Evolutionary conservation across 2,113 vertebrate species (phyloP), one percentile per base, ranked within the genome.

Genomic region (Sialia sialis): DNA sequence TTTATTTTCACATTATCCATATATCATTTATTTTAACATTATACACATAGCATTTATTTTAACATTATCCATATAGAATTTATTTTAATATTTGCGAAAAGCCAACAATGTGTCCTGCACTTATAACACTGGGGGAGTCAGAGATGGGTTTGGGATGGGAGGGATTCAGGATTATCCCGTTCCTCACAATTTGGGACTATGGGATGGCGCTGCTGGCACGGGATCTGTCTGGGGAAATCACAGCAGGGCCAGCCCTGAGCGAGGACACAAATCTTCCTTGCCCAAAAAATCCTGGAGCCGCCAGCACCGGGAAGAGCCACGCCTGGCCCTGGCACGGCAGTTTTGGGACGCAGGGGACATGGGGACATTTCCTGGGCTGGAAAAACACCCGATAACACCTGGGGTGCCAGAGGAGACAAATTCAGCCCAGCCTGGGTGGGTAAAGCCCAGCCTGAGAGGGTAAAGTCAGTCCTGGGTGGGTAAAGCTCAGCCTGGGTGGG

Each of bases 291-390:
- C 23, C 44, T 9, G 43, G 49, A 79, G 66, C 70, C 46, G 2
- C 9, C 10, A 27, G 49, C 56, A 1, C 16, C 23, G 15, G 72
- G 56, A 52, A 26, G 17, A 23, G 59, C 3, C 1, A 1, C 0
- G 0, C 2, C 16, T 3, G n/a, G 21, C 4, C 17, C 25, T 25
- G 79, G 60, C 11, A 39, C 43, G 14, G 19, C 20, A 34, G 0
- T 8, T 4, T 20, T 0, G 7, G 70, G 41, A 11, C 4, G 62
- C 34, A 12, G 29, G 3, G 16, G 18, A 6, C 7, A 13, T 2
- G 1, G 64, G 49, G n/a, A 14, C 0, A 1, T 7, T 25, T 5
- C 38, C 58, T 16, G 44, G n/a, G 26, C 7, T 4, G 3, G 13
- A 30, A 2, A 12, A 32, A 32, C 27, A 11, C 5, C 54, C 29